A percentile compares a stretch with the other conserved stretches of the same genome.
phyloP scores from a whole-genome alignment of 2,797 vertebrate genomes.

The Darevskia mixta region DNA sequence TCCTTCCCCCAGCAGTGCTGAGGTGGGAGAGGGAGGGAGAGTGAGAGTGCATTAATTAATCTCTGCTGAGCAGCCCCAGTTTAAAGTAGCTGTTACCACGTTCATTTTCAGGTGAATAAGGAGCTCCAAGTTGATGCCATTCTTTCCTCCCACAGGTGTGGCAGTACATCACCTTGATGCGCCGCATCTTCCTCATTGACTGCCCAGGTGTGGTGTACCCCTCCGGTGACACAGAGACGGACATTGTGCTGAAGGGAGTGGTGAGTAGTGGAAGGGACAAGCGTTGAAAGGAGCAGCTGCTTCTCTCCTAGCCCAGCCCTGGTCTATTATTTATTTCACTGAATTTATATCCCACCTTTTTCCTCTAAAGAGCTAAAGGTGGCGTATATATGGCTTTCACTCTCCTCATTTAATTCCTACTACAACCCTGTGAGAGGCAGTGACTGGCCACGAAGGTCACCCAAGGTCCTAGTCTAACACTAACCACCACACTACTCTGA shows the following conservation, averaged over 20 bases:
- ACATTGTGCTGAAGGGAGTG: constrained; percentile 97
- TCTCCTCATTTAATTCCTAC: too few species aligned
- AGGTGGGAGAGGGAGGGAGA: neutral
- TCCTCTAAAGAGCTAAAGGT: too few species aligned
- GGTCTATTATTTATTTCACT: neutral
- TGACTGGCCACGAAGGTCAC: too few species aligned
- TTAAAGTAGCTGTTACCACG: neutral
- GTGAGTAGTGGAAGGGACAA: constrained; percentile 78
- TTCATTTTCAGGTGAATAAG: neutral
- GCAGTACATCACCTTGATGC: constrained; percentile 99
- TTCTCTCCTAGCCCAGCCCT: neutral
- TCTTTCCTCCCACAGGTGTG: constrained; percentile 85
- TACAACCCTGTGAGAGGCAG: too few species aligned
- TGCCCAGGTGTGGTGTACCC: constrained; percentile 98
- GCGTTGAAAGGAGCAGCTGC: too few species aligned
- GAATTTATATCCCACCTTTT: neutral
- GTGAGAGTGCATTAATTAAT: too few species aligned
- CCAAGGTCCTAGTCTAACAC: too few species aligned
- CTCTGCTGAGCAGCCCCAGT: neutral
- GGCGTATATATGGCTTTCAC: too few species aligned
- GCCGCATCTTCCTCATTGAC: constrained; percentile 96
- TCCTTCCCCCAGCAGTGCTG: neutral
- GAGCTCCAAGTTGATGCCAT: neutral
- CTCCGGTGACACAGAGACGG: constrained; percentile 94
- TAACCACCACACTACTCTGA: too few species aligned